Conservation (phyloP, 2,888 invertebrate species). For the Agonum fuliginosum region DNA sequence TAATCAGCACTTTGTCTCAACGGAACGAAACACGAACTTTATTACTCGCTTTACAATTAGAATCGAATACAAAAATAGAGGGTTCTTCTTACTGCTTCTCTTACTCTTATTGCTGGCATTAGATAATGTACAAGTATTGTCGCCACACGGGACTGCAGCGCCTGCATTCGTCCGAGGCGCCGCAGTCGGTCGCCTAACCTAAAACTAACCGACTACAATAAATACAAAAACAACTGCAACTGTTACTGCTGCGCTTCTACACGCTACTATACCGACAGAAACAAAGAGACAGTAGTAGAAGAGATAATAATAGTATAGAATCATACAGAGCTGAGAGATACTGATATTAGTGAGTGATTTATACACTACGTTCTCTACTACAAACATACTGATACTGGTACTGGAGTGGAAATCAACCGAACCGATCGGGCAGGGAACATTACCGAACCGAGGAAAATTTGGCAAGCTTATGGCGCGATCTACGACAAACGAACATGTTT, state of each 20-base stretch:
- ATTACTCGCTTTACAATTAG: slow-evolving; percentile 69
- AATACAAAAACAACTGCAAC: slow-evolving; percentile 48
- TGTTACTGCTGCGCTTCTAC: slow-evolving; percentile 34
- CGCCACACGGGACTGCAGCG: slow-evolving; percentile 61
- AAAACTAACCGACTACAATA: slow-evolving; percentile 49
- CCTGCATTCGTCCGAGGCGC: slow-evolving; percentile 29
- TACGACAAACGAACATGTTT: slow-evolving; percentile 56
- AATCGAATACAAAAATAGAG: slow-evolving; percentile 75
- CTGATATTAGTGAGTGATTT: slow-evolving; percentile 8
- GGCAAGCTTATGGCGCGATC: slow-evolving; percentile 60
- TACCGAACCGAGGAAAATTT: slow-evolving; percentile 54
- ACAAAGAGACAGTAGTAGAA: slow-evolving; percentile 32
- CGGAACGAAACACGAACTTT: slow-evolving; percentile 61
- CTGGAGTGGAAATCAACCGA: slow-evolving; percentile 39
- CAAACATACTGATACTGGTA: slow-evolving; percentile 3
- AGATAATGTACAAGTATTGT: slow-evolving; percentile 70
- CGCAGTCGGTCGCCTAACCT: slow-evolving; percentile 45
- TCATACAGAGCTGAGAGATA: slow-evolving; percentile 29
- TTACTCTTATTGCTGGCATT: slow-evolving; percentile 74
- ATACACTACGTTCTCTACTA: not conserved
- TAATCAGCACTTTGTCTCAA: slow-evolving; percentile 41
- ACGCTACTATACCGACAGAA: slow-evolving; percentile 35
- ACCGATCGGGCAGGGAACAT: slow-evolving; percentile 43
- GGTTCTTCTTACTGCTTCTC: slow-evolving; percentile 72
- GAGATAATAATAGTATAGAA: slow-evolving; percentile 41